These are phyloP conservation scores for Lithophane socia DNA, from an alignment of 2,888 invertebrate species.

Conservation along the genomic window DNA sequence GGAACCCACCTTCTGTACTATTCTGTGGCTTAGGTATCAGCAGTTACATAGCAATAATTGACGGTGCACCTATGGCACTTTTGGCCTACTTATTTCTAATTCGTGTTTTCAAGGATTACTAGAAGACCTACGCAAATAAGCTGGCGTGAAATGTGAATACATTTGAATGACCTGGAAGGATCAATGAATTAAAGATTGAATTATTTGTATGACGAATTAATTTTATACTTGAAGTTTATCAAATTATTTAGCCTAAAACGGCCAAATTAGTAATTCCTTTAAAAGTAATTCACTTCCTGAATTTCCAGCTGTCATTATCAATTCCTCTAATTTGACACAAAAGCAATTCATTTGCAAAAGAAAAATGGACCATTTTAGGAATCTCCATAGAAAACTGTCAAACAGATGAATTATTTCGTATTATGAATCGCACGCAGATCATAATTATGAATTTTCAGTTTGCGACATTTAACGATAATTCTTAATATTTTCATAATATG, in stretches of 20 bases:
- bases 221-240: slow-evolving; percentile 5
- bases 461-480: too few species aligned
- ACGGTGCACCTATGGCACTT: slow-evolving; percentile 62
- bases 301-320: too few species aligned
- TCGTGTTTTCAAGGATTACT: slow-evolving; percentile 65
- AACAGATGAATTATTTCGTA: too few species aligned
- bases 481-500: too few species aligned
- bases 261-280: too few species aligned
- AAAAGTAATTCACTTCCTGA: too few species aligned
- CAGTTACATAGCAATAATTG: slow-evolving; percentile 42
- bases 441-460: too few species aligned
- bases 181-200: slow-evolving; percentile 40
- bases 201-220: slow-evolving; percentile 32
- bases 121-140: slow-evolving; percentile 62
- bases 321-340: too few species aligned
- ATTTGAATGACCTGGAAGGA: slow-evolving; percentile 45
- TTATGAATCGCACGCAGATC: too few species aligned
- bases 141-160: slow-evolving; percentile 51
- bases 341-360: too few species aligned
- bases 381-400: too few species aligned
- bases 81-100: slow-evolving; percentile 62
- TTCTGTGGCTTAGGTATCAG: slow-evolving; percentile 31
- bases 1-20: not conserved
- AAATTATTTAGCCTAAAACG: not conserved
- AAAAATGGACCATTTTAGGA: too few species aligned